These are phyloP conservation scores for Campodea augens DNA, from an alignment of 1,140 invertebrate genomes.

Conservation along the genomic window DNA sequence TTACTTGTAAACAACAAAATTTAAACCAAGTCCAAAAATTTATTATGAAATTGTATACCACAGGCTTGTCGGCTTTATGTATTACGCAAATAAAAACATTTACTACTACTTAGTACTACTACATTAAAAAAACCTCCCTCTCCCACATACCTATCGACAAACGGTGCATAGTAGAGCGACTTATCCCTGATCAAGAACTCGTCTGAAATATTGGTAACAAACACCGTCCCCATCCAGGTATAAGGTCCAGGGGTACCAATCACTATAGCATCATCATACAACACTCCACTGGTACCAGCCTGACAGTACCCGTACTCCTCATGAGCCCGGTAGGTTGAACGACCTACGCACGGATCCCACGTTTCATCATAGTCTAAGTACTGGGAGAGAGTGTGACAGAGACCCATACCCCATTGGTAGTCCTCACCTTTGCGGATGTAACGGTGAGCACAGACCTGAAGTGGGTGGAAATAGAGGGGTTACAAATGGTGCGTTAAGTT, in stretches of 20 bases:
- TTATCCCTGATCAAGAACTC: constrained; percentile 55
- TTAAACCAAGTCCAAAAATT: too few relatives aligned
- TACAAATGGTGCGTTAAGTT: constrained; percentile 1
- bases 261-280: constrained; percentile 54
- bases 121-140: too few relatives aligned
- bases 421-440: constrained; percentile 48
- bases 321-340: constrained; percentile 48
- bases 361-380: constrained; percentile 45
- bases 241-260: constrained; percentile 71
- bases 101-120: too few relatives aligned
- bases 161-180: constrained; percentile 52
- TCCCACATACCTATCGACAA: constrained; percentile 34
- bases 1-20: too few relatives aligned
- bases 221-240: constrained; percentile 75
- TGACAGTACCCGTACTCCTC: constrained; percentile 83
- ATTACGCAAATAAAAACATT: too few relatives aligned
- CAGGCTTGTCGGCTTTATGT: too few relatives aligned
- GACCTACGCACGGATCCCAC: constrained; percentile 62
- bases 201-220: constrained; percentile 51
- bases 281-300: constrained; percentile 64
- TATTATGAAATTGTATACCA: too few relatives aligned
- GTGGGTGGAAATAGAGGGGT: constrained; percentile 9
- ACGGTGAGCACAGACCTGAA: constrained; percentile 78
- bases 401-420: constrained; percentile 63
- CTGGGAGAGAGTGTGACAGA: constrained; percentile 68